Evolutionary conservation across 2,888 invertebrate species (phyloP).

Genomic region (Diachrysia chrysitis): DNA sequence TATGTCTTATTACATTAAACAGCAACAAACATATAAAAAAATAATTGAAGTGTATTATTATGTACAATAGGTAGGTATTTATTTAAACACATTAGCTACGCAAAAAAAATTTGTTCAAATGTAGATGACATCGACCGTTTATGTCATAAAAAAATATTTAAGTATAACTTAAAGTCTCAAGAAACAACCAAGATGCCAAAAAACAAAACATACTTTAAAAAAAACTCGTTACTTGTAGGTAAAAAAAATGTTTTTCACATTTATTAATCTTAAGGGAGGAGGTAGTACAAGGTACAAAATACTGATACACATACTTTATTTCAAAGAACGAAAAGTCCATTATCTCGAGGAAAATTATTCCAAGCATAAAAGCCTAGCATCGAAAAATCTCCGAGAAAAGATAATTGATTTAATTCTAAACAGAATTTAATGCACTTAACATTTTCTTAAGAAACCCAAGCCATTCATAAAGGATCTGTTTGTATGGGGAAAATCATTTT

Average conservation of each 20-base stretch:
- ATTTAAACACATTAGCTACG: too few species aligned
- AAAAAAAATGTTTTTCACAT: background rate
- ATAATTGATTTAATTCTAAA: constrained; percentile 60
- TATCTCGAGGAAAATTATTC: constrained; percentile 28
- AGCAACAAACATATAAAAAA: background rate
- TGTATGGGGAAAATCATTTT: constrained; percentile 75
- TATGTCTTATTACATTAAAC: background rate
- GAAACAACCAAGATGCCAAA: background rate
- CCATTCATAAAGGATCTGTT: constrained; percentile 54
- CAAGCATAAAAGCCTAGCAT: constrained; percentile 28
- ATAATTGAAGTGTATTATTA: too few species aligned
- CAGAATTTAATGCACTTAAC: constrained; percentile 62
- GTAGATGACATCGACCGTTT: too few species aligned
- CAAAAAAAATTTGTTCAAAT: too few species aligned
- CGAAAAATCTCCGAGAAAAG: constrained; percentile 26
- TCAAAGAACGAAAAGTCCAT: constrained; percentile 25
- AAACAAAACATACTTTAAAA: too few species aligned
- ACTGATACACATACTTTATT: background rate
- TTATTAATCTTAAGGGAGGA: background rate
- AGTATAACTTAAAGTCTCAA: too few species aligned
- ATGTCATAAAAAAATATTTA: too few species aligned
- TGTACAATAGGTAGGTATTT: too few species aligned
- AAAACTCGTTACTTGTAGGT: too few species aligned
- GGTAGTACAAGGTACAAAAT: background rate
- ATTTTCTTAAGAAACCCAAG: constrained; percentile 53